Evolutionary conservation across 2,797 vertebrate species (phyloP), one percentile per base, ranked within the genome.

Genomic region (Onychomys torridus): DNA sequence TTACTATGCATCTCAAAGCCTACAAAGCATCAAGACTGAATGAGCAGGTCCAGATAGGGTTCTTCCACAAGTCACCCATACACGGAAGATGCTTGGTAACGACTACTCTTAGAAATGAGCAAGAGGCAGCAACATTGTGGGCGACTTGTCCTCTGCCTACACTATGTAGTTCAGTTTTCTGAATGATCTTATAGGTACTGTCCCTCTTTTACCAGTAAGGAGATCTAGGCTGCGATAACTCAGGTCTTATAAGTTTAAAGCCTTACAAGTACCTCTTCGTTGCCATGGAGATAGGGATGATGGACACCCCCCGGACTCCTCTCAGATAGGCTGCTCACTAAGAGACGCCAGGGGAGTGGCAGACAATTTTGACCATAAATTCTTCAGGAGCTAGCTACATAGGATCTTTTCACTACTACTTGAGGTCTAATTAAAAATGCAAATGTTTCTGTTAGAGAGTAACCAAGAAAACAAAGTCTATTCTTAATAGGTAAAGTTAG

Each of bases 401-500:
- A 46, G 49, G 37, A 10, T 65, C 17, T 86, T 61, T 67, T 82
- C 46, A 37, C 12, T 55, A 34, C 25, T 29, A 55, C 65, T 91
- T 83, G 46, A 81, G 71, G 27, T 34, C 32, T 16, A 77, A 52
- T 1, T 85, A 4, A 61, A 88, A 93, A 40, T 34, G 32, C 43
- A 55, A 92, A 69, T 21, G 3, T 84, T 84, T 92, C 83, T 11
- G 52, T 75, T 84, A 87, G 10, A 88, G 69, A 88, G 76, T 49
- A 90, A 83, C 43, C 57, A 89, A 85, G 88, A 90, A 85, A 75
- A 73, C 7, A 12, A 82, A 81, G 13, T 65, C 92, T 94, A 73
- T 59, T 90, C 40, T 88, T 59, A 88, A 65, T 8, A 83, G 23
- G n/a, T 25, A 69, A 89, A 77, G 6, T 73, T 16, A 27, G 16